phyloP scores from a whole-genome alignment of 2,888 invertebrate species.

The Bugulina stolonifera region DNA sequence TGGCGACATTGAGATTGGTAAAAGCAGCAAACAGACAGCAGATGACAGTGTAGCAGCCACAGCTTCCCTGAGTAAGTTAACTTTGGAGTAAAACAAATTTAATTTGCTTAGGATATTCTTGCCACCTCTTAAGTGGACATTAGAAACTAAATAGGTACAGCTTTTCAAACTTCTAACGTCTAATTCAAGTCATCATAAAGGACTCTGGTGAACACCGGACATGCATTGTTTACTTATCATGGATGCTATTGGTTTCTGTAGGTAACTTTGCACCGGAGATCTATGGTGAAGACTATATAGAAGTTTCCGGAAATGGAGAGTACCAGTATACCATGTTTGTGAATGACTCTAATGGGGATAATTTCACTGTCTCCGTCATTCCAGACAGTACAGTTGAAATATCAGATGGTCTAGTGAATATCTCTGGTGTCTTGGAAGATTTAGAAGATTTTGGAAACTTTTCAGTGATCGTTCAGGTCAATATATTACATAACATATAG shows the following conservation, averaged over 20 bases:
- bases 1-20: neutral
- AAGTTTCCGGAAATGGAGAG: neutral
- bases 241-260: too few species aligned
- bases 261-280: neutral
- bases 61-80: neutral
- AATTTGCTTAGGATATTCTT: too few species aligned
- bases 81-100: too few species aligned
- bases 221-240: too few species aligned
- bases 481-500: neutral
- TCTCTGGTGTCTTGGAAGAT: neutral
- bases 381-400: neutral
- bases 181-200: too few species aligned
- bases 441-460: neutral
- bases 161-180: too few species aligned
- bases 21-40: neutral
- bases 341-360: slow-evolving; percentile 11
- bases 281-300: neutral
- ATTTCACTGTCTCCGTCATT: neutral
- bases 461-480: neutral
- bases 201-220: too few species aligned
- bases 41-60: neutral
- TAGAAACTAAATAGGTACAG: too few species aligned
- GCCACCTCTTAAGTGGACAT: too few species aligned
- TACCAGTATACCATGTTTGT: neutral
- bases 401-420: neutral